Evolutionary conservation across 1,140 invertebrate species (phyloP).

Genomic region (Olivierus martensii): DNA sequence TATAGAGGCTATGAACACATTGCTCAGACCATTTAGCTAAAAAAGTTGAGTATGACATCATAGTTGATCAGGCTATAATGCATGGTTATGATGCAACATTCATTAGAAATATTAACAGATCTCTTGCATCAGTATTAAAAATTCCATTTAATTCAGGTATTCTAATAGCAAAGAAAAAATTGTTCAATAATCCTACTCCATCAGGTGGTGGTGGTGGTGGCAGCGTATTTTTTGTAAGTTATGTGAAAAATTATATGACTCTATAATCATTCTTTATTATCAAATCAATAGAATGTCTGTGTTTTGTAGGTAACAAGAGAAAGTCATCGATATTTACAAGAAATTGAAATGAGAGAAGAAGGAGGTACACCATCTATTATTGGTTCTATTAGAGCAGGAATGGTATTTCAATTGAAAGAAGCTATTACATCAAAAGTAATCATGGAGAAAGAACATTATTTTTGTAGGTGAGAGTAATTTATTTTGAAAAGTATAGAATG

Average conservation of each 20-base stretch:
- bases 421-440: constrained; percentile 58
- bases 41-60: too few relatives aligned
- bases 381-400: constrained; percentile 65
- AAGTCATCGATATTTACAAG: constrained; percentile 41
- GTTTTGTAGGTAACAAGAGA: constrained; percentile 30
- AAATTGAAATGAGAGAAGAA: constrained; percentile 58
- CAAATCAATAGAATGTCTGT: not conserved
- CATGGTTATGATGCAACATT: too few relatives aligned
- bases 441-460: constrained; percentile 48
- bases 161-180: constrained; percentile 47
- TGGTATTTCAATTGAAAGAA: constrained; percentile 75
- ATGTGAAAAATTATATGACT: not conserved
- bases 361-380: constrained; percentile 70
- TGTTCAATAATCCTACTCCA: constrained; percentile 42
- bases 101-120: too few relatives aligned
- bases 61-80: too few relatives aligned
- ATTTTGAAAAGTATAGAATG: too few relatives aligned
- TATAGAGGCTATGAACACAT: too few relatives aligned
- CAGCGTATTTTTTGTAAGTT: constrained; percentile 45
- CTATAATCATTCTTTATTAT: not conserved
- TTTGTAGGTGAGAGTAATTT: constrained; percentile 24
- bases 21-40: too few relatives aligned
- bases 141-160: constrained; percentile 41
- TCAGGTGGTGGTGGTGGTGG: constrained; percentile 45
- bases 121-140: too few relatives aligned